These are phyloP conservation scores for Rallus crepitans DNA, from an alignment of 2,797 vertebrate species.

Conservation along the genomic window DNA sequence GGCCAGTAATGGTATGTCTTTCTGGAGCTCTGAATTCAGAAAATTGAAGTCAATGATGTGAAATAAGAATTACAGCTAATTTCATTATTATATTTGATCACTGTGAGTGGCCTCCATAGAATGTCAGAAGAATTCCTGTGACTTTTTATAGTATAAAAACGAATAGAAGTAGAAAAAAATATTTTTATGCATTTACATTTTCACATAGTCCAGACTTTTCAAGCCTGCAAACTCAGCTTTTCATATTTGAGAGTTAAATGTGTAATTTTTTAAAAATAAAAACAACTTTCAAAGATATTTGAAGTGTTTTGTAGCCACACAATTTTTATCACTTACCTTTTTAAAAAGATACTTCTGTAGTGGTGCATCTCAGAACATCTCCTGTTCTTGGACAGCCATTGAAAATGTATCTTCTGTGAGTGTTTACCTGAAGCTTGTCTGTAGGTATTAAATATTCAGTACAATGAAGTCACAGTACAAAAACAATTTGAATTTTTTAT, in stretches of 20 bases:
- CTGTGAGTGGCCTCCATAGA: neutral
- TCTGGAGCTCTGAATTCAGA: neutral
- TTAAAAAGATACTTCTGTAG: neutral
- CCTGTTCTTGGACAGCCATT: neutral
- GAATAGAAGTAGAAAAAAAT: neutral
- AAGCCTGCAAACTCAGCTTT: neutral
- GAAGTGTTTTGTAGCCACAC: neutral
- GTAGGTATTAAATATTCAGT: neutral
- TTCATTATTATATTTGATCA: neutral
- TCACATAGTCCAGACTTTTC: neutral
- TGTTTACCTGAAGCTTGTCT: neutral
- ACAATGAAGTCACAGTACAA: neutral
- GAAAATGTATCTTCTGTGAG: neutral
- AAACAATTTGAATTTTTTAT: conserved; percentile 41
- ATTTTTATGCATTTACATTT: no score
- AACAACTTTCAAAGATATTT: neutral
- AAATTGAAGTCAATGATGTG: neutral
- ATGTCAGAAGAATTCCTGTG: neutral
- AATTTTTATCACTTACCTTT: neutral
- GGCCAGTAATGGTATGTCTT: neutral
- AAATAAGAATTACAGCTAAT: neutral
- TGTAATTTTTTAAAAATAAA: neutral
- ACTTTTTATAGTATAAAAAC: neutral
- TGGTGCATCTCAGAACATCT: neutral
- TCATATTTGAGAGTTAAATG: neutral